Evolutionary conservation across 2,113 vertebrate genomes (phyloP).

Genomic region (Girardinichthys multiradiatus): DNA sequence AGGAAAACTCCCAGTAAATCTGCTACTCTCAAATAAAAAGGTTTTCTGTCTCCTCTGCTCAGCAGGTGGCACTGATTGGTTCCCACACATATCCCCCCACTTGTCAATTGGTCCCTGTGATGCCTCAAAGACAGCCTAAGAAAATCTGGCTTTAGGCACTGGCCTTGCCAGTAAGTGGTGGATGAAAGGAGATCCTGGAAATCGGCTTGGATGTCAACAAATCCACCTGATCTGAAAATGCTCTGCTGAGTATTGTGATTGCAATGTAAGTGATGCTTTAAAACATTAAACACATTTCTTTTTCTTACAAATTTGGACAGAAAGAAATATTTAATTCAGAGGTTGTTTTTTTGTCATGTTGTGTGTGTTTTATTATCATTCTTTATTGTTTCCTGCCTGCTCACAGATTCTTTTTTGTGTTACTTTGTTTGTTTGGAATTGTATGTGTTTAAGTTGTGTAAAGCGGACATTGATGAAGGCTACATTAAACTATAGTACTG

Average conservation of each 20-base stretch:
- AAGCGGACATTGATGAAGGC: no score
- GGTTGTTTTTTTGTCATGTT: background rate
- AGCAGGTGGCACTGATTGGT: slow-evolving; percentile 70
- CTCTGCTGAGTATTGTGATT: background rate
- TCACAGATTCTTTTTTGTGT: no score
- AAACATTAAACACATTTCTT: background rate
- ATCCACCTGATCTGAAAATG: slow-evolving; percentile 4
- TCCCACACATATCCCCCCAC: slow-evolving; percentile 52
- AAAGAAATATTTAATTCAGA: background rate
- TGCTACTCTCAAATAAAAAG: slow-evolving; percentile 45
- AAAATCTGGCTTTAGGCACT: slow-evolving; percentile 47
- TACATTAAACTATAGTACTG: no score
- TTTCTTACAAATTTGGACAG: background rate
- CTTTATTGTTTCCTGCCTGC: background rate
- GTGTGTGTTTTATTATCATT: background rate
- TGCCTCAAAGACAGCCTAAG: slow-evolving; percentile 61
- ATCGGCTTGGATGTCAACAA: slow-evolving; percentile 29
- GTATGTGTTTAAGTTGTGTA: no score
- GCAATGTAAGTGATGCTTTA: background rate
- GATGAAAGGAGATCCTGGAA: slow-evolving; percentile 33
- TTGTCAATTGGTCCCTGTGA: slow-evolving; percentile 56
- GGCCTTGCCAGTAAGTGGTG: slow-evolving; percentile 43
- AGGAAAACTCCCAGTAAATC: slow-evolving; percentile 58
- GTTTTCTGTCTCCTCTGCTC: slow-evolving; percentile 45
- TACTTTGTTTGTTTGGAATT: no score